Percentiles rank a stretch among this genome's conserved stretches.
These are phyloP conservation scores for Chelon labrosus DNA, from an alignment of 2,797 vertebrate genomes.

Conservation along the genomic window DNA sequence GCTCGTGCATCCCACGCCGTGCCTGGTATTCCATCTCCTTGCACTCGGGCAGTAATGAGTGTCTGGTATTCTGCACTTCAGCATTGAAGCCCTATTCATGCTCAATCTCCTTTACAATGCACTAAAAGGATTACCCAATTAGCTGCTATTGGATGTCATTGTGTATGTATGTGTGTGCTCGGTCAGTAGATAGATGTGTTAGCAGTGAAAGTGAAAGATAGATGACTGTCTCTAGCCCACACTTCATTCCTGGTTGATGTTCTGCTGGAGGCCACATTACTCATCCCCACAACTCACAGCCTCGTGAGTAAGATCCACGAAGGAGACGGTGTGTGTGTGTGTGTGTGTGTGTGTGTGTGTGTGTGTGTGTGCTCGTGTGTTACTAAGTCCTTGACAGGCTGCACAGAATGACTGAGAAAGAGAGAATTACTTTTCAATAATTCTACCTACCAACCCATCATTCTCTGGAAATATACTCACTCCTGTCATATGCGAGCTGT, in stretches of 20 bases:
- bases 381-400: slow-evolving; percentile 30
- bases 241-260: slow-evolving; percentile 76
- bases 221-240: slow-evolving; percentile 67
- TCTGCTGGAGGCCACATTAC: slow-evolving; percentile 74
- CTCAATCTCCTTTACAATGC: slow-evolving; percentile 81
- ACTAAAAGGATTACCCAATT: slow-evolving; percentile 85
- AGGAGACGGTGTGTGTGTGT: not conserved
- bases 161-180: slow-evolving; percentile 42
- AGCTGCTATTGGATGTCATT: slow-evolving; percentile 75
- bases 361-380: not conserved
- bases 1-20: slow-evolving; percentile 43
- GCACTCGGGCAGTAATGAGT: slow-evolving; percentile 73
- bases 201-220: slow-evolving; percentile 72
- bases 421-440: slow-evolving; percentile 64
- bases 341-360: slow-evolving; percentile 19
- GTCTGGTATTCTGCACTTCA: slow-evolving; percentile 77
- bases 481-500: slow-evolving; percentile 16
- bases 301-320: slow-evolving; percentile 55
- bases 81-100: slow-evolving; percentile 75
- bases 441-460: slow-evolving; percentile 54
- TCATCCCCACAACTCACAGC: slow-evolving; percentile 61
- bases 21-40: slow-evolving; percentile 73
- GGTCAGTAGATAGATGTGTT: slow-evolving; percentile 62
- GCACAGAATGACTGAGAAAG: slow-evolving; percentile 51
- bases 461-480: slow-evolving; percentile 35